Conservation (phyloP, 2,113 vertebrate genomes). For the Trematocara variabile region DNA sequence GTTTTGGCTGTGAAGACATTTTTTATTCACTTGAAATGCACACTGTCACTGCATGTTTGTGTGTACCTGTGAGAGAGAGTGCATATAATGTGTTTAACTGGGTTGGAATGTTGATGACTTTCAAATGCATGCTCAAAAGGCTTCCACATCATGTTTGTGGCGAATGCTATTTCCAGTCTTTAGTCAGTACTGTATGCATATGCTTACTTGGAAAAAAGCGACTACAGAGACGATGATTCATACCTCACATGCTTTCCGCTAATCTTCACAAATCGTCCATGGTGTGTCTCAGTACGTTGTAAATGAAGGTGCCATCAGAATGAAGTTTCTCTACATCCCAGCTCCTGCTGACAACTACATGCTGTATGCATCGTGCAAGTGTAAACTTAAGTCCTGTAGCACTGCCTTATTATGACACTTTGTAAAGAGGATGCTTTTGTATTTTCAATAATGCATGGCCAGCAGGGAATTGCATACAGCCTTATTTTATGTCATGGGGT, state of each 20-base stretch:
- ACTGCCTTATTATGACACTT: slow-evolving; percentile 71
- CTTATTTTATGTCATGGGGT: slow-evolving; percentile 57
- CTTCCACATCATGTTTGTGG: slow-evolving; percentile 31
- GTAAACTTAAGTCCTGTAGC: slow-evolving; percentile 46
- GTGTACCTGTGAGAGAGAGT: neutral
- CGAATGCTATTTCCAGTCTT: slow-evolving; percentile 43
- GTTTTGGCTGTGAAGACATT: slow-evolving; percentile 48
- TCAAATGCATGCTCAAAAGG: slow-evolving; percentile 32
- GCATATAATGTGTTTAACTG: slow-evolving; percentile 25
- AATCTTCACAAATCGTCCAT: slow-evolving; percentile 61
- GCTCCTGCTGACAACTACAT: slow-evolving; percentile 32
- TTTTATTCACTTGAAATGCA: slow-evolving; percentile 47
- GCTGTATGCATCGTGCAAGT: slow-evolving; percentile 11
- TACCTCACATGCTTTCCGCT: slow-evolving; percentile 35
- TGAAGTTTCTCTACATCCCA: neutral
- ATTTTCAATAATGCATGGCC: slow-evolving; percentile 69
- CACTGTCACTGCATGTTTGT: neutral
- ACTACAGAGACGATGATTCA: slow-evolving; percentile 50
- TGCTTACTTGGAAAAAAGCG: slow-evolving; percentile 37
- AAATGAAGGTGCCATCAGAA: slow-evolving; percentile 54
- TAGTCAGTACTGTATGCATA: slow-evolving; percentile 32
- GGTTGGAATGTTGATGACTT: slow-evolving; percentile 43
- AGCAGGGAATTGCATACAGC: slow-evolving; percentile 52
- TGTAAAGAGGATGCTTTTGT: slow-evolving; percentile 68
- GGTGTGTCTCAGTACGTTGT: slow-evolving; percentile 37